Conservation (phyloP, 1,140 invertebrate genomes). For the Panagrolaimus sp. region DNA sequence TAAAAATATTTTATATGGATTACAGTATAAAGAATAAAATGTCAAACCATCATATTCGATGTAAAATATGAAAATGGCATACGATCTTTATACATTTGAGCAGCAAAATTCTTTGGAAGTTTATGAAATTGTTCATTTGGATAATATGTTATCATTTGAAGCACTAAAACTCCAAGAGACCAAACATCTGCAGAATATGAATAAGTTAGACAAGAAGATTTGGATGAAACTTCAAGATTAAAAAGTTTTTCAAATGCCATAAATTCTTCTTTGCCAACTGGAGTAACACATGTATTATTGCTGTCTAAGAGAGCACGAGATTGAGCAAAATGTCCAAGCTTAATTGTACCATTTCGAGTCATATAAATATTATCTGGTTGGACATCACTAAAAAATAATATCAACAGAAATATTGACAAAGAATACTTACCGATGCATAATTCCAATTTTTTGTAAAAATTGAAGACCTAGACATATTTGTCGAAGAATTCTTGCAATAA, state of each 20-base stretch:
- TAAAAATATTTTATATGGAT: conserved; percentile 22
- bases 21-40: not conserved
- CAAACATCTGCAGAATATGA: conserved; percentile 33
- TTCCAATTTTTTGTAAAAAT: conserved; percentile 32
- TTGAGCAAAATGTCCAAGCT: conserved; percentile 37
- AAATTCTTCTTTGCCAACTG: conserved; percentile 40
- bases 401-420: no score
- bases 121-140: conserved; percentile 26
- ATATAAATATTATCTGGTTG: conserved; percentile 39
- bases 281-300: conserved; percentile 25
- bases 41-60: conserved; percentile 34
- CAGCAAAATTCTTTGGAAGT: conserved; percentile 35
- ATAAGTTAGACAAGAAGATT: conserved; percentile 20
- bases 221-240: conserved; percentile 18
- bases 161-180: conserved; percentile 35
- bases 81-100: conserved; percentile 32
- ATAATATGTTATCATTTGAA: conserved; percentile 29
- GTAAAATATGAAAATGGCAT: conserved; percentile 40
- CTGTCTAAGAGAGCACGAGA: not conserved
- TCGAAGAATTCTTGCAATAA: conserved; percentile 39
- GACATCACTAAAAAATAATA: conserved; percentile 20
- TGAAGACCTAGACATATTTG: conserved; percentile 35
- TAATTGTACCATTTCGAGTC: conserved; percentile 39
- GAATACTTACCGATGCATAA: conserved; percentile 22
- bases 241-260: conserved; percentile 38